These are phyloP conservation scores for Chorisops tibialis DNA, from an alignment of 2,888 invertebrate genomes.

Conservation along the genomic window DNA sequence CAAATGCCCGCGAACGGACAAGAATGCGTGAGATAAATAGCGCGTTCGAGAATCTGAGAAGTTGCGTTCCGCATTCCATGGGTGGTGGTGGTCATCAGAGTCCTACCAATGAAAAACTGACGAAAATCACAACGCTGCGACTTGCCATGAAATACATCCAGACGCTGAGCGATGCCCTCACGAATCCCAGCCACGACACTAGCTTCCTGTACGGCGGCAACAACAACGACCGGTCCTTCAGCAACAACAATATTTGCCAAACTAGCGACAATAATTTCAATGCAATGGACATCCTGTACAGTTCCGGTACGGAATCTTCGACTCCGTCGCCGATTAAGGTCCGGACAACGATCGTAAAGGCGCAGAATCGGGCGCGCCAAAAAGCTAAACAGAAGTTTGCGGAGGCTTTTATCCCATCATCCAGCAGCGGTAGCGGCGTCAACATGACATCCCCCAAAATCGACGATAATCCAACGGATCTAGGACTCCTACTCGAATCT, in stretches of 20 bases:
- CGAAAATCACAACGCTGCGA: slow-evolving; percentile 83
- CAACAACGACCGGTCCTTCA: neutral
- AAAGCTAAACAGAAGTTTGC: slow-evolving; percentile 7
- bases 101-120: slow-evolving; percentile 72
- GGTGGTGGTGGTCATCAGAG: slow-evolving; percentile 33
- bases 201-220: slow-evolving; percentile 29
- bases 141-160: slow-evolving; percentile 86
- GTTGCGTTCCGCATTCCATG: slow-evolving; percentile 64
- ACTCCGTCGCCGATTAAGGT: neutral
- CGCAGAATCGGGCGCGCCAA: slow-evolving; percentile 3
- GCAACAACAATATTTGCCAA: slow-evolving; percentile 1
- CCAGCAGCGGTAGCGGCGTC: neutral
- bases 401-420: neutral
- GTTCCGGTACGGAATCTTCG: neutral
- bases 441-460: slow-evolving; percentile 35
- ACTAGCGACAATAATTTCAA: neutral
- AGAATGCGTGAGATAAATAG: slow-evolving; percentile 88
- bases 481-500: slow-evolving; percentile 57
- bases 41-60: slow-evolving; percentile 78
- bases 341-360: neutral
- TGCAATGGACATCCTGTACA: slow-evolving; percentile 2
- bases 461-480: slow-evolving; percentile 41
- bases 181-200: slow-evolving; percentile 48
- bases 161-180: slow-evolving; percentile 65
- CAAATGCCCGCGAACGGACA: slow-evolving; percentile 82